These are phyloP conservation scores for Hypothenemus hampei DNA, from an alignment of 1,140 invertebrate species.

Conservation along the genomic window DNA sequence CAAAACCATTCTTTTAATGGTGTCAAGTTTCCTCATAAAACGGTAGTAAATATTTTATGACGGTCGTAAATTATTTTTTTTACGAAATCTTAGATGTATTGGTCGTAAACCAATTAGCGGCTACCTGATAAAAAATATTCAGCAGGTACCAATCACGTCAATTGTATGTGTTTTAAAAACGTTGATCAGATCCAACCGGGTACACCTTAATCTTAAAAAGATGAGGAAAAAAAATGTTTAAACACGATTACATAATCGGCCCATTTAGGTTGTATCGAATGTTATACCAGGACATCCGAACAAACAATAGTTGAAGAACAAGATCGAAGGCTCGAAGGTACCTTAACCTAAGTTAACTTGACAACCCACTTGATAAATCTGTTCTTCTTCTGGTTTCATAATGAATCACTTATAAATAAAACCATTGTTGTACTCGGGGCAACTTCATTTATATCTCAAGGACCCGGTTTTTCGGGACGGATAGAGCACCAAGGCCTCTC, in stretches of 20 bases:
- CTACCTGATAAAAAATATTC: constrained; percentile 2
- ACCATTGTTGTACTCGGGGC: constrained; percentile 24
- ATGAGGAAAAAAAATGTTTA: background rate
- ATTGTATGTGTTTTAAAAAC: no score
- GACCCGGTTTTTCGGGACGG: background rate
- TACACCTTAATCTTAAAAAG: no score
- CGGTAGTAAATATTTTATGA: constrained; percentile 7
- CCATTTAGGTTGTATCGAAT: constrained; percentile 16
- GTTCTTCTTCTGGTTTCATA: constrained; percentile 22
- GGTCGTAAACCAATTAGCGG: constrained; percentile 11
- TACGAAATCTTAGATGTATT: constrained; percentile 6
- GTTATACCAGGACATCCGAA: constrained; percentile 13
- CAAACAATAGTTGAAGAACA: constrained; percentile 24
- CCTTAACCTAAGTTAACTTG: constrained; percentile 30
- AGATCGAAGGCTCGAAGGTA: constrained; percentile 23
- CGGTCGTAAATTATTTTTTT: constrained; percentile 6
- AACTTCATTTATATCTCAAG: constrained; percentile 25
- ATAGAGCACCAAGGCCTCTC: no score
- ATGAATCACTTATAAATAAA: constrained; percentile 32
- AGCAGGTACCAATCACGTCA: no score
- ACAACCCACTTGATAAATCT: constrained; percentile 30
- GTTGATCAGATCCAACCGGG: no score
- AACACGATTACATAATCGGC: constrained; percentile 14
- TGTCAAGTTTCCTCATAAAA: constrained; percentile 10
- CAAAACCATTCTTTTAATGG: constrained; percentile 4